Evolutionary conservation across 2,888 invertebrate genomes (phyloP), one percentile per base, ranked within the genome.

Genomic region (Busseola fusca): DNA sequence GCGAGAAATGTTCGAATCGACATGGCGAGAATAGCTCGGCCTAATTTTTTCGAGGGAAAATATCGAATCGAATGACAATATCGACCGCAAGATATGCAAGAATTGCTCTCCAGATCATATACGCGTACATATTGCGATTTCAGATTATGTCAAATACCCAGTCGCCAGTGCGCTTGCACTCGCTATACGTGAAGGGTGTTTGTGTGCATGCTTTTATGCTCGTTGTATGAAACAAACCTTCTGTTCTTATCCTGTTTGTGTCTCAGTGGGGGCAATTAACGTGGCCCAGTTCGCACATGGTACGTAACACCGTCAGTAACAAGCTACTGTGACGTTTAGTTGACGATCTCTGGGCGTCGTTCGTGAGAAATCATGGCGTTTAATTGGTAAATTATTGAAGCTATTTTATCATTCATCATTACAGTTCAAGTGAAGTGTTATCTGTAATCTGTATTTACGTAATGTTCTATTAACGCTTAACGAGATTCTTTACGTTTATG

Each of bases 201-300:
- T n/a, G 48, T 10, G 14, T 45, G 45, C 14, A 3, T 12, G 9
- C 7, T 1, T 25, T 62, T 37, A n/a, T 0, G 1, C 3, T 12
- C 5, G 3, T n/a, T 63, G 1, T n/a, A 0, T 45, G 4, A 1
- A 42, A 4, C 6, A 5, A 0, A 0, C 14, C 16, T 74, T 59
- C 76, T 76, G 45, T 30, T 14, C 5, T 0, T 5, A 30, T 76
- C 21, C 34, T 14, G 40, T 59, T 52, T 4, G 40, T 59, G 45
- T 9, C 65, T 42, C 74, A 69, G 71, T 70, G 65, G 58, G 57
- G 82, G 79, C 80, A 85, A 85, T 85, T 85, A 85, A 82, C 80
- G 78, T 79, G 84, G 65, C 86, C 84, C 58, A 84, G 80, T 85
- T 85, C 64, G 59, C 62, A 60, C 66, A 57, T 58, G 74, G 69